phyloP scores from a whole-genome alignment of 92 coral and sea anemone genomes.

The Muricea muricata region DNA sequence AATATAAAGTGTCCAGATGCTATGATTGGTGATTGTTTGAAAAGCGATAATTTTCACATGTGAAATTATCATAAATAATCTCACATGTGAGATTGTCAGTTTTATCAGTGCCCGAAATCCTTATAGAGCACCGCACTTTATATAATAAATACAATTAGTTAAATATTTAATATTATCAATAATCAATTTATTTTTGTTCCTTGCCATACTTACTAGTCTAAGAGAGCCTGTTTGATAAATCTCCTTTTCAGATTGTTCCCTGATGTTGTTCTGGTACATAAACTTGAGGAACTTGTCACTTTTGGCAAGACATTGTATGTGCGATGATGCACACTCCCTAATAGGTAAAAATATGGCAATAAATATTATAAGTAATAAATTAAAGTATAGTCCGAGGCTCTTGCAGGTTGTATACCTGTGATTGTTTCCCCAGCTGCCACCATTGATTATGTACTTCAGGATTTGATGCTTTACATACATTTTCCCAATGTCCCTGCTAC shows the following conservation, averaged over 20 bases:
- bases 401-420: too few relatives aligned
- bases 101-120: too few relatives aligned
- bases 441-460: not conserved
- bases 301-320: not conserved
- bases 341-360: not conserved
- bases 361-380: too few relatives aligned
- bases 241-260: constrained; percentile 15
- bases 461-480: constrained; percentile 4
- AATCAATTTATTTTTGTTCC: too few relatives aligned
- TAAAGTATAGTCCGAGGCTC: not conserved
- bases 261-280: constrained; percentile 1
- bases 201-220: not conserved
- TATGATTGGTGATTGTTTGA: too few relatives aligned
- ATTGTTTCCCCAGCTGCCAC: not conserved
- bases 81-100: too few relatives aligned
- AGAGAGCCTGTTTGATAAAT: constrained; percentile 3
- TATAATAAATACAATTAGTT: not conserved
- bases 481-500: constrained; percentile 1
- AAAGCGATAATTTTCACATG: too few relatives aligned
- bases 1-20: too few relatives aligned
- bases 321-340: constrained; percentile 5
- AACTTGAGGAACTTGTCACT: not conserved
- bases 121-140: too few relatives aligned
- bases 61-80: too few relatives aligned
- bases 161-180: too few relatives aligned